Percentiles rank a stretch among this genome's conserved stretches.
Evolutionary conservation across 2,888 invertebrate genomes (phyloP).

Genomic region (Mimumesa dahlbomi): DNA sequence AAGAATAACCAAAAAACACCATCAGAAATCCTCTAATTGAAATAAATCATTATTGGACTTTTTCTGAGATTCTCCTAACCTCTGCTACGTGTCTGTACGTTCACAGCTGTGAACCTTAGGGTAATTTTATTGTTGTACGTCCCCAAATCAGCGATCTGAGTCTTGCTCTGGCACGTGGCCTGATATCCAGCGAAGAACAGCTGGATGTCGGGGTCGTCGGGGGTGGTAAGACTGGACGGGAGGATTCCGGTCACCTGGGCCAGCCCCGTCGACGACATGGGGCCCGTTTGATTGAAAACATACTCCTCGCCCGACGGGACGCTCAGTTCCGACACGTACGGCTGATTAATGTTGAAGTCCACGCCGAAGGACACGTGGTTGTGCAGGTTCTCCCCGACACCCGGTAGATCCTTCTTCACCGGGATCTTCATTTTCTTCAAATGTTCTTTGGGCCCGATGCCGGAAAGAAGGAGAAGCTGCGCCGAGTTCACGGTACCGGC

Average conservation of each 20-base stretch:
- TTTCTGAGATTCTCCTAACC: conserved; percentile 76
- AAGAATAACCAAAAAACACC: too few species aligned
- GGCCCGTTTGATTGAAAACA: conserved; percentile 82
- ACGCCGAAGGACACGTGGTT: conserved; percentile 85
- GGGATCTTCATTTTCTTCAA: conserved; percentile 83
- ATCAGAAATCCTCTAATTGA: background rate
- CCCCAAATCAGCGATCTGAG: conserved; percentile 66
- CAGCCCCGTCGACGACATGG: conserved; percentile 84
- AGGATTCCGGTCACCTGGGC: conserved; percentile 86
- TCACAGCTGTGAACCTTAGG: conserved; percentile 83
- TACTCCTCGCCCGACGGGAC: conserved; percentile 83
- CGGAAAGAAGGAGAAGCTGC: conserved; percentile 85
- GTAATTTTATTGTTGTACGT: conserved; percentile 8
- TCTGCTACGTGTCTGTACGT: conserved; percentile 85
- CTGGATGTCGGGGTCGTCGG: conserved; percentile 85
- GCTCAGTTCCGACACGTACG: conserved; percentile 78
- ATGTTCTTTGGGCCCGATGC: conserved; percentile 85
- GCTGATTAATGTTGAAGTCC: conserved; percentile 82
- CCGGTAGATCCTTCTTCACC: conserved; percentile 83
- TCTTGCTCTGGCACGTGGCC: conserved; percentile 81
- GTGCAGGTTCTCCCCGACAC: conserved; percentile 86
- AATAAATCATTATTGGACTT: conserved; percentile 3
- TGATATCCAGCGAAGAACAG: conserved; percentile 85
- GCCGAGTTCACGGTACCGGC: conserved; percentile 86
- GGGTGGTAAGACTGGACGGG: conserved; percentile 83